These are phyloP conservation scores for Pandemis heparana DNA, from an alignment of 2,888 invertebrate genomes.

Conservation along the genomic window DNA sequence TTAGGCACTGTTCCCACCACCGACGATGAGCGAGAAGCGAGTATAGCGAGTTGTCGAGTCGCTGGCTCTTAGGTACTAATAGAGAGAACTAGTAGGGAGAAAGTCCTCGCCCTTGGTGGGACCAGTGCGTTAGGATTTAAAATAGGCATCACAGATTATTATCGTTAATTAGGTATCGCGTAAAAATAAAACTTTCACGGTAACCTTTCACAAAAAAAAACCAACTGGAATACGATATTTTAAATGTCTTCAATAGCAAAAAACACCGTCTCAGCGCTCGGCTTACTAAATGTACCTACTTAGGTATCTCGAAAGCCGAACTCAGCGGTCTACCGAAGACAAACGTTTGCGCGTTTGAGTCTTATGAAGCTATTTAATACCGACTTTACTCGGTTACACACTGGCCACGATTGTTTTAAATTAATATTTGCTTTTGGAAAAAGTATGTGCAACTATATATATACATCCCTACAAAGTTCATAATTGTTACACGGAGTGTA, in stretches of 20 bases:
- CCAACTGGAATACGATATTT: background rate
- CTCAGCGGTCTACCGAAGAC: constrained; percentile 13
- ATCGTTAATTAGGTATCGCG: too few species aligned
- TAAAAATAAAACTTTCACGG: background rate
- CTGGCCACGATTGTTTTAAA: background rate
- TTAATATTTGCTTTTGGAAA: background rate
- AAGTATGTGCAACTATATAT: too few species aligned
- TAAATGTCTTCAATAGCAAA: background rate
- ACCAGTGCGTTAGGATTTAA: too few species aligned
- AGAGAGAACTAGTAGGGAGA: too few species aligned
- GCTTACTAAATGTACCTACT: constrained; percentile 1
- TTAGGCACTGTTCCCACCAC: too few species aligned
- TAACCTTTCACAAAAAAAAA: background rate
- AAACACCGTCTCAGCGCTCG: background rate
- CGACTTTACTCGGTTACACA: background rate
- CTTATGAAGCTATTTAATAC: constrained; percentile 6
- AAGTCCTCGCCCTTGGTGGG: too few species aligned
- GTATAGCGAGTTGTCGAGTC: too few species aligned
- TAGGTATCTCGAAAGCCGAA: constrained; percentile 7
- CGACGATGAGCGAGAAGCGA: too few species aligned
- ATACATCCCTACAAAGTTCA: too few species aligned
- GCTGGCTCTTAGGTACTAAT: too few species aligned
- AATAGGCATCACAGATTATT: too few species aligned
- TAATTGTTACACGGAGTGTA: too few species aligned
- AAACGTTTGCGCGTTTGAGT: constrained; percentile 4